phyloP scores from a whole-genome alignment of 92 coral and sea anemone genomes.

The Paramuricea clavata region DNA sequence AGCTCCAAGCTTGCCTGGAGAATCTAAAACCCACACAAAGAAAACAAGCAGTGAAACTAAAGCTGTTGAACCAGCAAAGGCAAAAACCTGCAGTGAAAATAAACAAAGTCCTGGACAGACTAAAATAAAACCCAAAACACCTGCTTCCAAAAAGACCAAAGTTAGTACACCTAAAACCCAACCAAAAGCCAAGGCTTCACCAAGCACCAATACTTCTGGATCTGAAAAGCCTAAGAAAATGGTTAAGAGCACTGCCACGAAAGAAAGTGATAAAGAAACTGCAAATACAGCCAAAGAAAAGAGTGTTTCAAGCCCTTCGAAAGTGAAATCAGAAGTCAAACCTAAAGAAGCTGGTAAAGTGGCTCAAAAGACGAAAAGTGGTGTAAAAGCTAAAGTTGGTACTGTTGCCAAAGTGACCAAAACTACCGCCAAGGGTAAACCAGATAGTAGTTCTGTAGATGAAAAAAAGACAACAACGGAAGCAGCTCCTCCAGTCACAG shows the following conservation, averaged over 20 bases:
- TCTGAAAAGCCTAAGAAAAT: slow-evolving; percentile 33
- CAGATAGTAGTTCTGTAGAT: slow-evolving; percentile 28
- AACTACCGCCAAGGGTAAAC: slow-evolving; percentile 57
- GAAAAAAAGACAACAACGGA: slow-evolving; percentile 44
- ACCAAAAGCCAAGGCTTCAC: slow-evolving; percentile 60
- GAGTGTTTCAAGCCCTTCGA: slow-evolving; percentile 41
- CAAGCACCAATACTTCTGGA: slow-evolving; percentile 2
- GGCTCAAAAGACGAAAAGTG: slow-evolving; percentile 50
- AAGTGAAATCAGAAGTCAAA: slow-evolving; percentile 59
- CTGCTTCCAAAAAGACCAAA: slow-evolving; percentile 23
- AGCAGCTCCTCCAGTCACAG: slow-evolving; percentile 29
- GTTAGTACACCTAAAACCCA: slow-evolving; percentile 45
- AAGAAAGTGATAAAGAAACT: slow-evolving; percentile 66
- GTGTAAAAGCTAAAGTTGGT: slow-evolving; percentile 57
- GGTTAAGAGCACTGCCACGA: slow-evolving; percentile 38
- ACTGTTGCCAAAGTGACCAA: slow-evolving; percentile 54
- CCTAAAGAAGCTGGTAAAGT: slow-evolving; percentile 27
- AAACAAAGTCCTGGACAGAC: slow-evolving; percentile 9
- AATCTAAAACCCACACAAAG: slow-evolving; percentile 38
- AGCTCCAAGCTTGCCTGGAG: slow-evolving; percentile 38
- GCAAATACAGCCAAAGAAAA: slow-evolving; percentile 52
- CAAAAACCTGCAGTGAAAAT: not conserved
- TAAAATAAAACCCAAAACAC: slow-evolving; percentile 21
- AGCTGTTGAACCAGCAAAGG: slow-evolving; percentile 33
- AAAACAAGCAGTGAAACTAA: slow-evolving; percentile 19